These are phyloP conservation scores for Caenorhabditis sinica DNA, from an alignment of 2,888 invertebrate genomes.

Conservation along the genomic window DNA sequence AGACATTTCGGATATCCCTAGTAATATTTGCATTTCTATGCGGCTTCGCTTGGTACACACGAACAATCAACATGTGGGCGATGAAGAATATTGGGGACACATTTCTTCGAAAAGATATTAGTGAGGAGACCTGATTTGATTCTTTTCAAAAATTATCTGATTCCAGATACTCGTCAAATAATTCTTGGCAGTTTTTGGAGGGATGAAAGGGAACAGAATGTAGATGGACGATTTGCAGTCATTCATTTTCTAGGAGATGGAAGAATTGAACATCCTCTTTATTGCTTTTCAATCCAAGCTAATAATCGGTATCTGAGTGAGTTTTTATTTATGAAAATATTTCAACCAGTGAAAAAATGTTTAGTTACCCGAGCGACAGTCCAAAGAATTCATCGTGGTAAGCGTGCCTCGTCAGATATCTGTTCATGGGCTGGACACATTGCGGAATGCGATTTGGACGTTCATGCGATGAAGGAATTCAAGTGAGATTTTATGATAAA, in stretches of 20 bases:
- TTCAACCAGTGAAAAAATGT: background rate
- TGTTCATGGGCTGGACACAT: constrained; percentile 82
- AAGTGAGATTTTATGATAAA: constrained; percentile 30
- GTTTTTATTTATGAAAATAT: constrained; percentile 20
- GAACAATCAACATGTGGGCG: constrained; percentile 83
- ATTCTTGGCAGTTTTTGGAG: constrained; percentile 82
- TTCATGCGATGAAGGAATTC: constrained; percentile 69
- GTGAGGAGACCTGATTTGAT: constrained; percentile 47
- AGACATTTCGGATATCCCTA: constrained; percentile 73
- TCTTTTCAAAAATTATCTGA: background rate
- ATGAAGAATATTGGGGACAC: constrained; percentile 82
- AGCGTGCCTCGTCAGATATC: constrained; percentile 80
- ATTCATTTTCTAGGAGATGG: constrained; percentile 82
- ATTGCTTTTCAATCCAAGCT: constrained; percentile 73
- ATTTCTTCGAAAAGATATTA: constrained; percentile 78
- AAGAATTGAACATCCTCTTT: constrained; percentile 78
- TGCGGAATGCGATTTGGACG: constrained; percentile 81
- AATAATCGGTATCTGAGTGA: constrained; percentile 69
- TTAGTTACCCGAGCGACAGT: constrained; percentile 71
- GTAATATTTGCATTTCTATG: constrained; percentile 71
- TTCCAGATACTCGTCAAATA: constrained; percentile 76
- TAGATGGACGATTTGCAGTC: constrained; percentile 80
- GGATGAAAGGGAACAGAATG: constrained; percentile 78
- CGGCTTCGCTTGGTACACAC: constrained; percentile 77
- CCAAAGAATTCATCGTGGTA: constrained; percentile 74